Conservation (phyloP, 2,113 vertebrate genomes). For the Sterrhoptilus dennistouni region DNA sequence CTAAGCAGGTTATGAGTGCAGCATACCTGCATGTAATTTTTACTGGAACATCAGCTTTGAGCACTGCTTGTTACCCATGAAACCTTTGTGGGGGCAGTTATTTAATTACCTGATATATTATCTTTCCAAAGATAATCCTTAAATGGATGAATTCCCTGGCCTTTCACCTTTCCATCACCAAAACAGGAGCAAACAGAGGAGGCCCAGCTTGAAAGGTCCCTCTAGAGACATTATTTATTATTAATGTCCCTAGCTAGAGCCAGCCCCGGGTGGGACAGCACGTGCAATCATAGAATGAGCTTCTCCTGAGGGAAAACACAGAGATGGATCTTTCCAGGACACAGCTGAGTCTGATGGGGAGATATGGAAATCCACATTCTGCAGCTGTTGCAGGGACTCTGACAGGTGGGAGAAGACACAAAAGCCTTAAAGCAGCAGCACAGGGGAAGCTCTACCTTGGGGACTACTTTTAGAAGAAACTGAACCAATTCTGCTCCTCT, state of each 20-base stretch:
- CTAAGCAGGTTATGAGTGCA: background rate
- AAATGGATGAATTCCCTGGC: conserved; percentile 1
- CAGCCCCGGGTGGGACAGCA: background rate
- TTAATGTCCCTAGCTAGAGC: background rate
- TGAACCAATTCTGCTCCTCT: background rate
- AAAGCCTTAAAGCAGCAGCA: background rate
- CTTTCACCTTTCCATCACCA: background rate
- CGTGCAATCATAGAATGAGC: background rate
- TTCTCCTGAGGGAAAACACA: background rate
- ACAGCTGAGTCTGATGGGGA: background rate
- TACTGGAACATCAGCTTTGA: background rate
- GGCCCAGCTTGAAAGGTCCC: background rate
- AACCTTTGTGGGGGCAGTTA: background rate
- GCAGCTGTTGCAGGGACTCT: background rate
- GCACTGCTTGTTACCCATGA: background rate
- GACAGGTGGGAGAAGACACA: background rate
- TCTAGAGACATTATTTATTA: background rate
- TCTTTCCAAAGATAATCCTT: background rate
- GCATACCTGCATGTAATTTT: background rate
- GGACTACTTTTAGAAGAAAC: background rate
- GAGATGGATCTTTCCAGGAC: background rate
- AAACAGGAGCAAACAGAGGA: background rate
- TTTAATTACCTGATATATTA: conserved; percentile 3
- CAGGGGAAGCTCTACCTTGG: background rate
- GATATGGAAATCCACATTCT: background rate